Percentiles rank a stretch among this genome's conserved stretches.
Evolutionary conservation across 2,113 vertebrate genomes (phyloP).

Genomic region (Etheostoma cragini): DNA sequence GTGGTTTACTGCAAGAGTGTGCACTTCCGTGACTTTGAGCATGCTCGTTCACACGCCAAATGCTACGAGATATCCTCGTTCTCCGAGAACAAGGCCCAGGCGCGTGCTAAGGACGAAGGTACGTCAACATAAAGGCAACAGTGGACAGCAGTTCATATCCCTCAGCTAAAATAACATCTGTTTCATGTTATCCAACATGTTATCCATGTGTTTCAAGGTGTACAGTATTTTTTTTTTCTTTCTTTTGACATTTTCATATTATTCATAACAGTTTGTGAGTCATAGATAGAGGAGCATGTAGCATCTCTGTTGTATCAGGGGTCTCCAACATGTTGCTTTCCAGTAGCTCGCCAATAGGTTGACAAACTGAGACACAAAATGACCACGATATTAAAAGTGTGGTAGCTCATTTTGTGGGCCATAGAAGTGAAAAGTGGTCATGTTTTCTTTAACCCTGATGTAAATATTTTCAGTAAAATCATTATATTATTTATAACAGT

Average conservation of each 20-base stretch:
- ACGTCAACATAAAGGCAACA: background rate
- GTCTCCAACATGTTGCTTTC: too few relatives aligned
- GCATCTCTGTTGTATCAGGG: background rate
- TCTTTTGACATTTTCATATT: background rate
- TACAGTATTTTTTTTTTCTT: too few relatives aligned
- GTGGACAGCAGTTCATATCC: background rate
- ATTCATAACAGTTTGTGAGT: background rate
- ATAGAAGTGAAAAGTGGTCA: too few relatives aligned
- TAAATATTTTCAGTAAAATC: too few relatives aligned
- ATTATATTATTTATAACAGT: background rate
- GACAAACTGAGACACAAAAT: too few relatives aligned
- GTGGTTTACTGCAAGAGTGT: slow-evolving; percentile 93
- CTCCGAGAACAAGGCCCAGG: slow-evolving; percentile 91
- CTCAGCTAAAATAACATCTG: background rate
- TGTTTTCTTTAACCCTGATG: too few relatives aligned
- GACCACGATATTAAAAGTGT: too few relatives aligned
- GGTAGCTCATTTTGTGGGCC: too few relatives aligned
- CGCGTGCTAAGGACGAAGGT: slow-evolving; percentile 90
- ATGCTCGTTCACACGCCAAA: slow-evolving; percentile 81
- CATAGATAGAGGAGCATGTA: too few relatives aligned
- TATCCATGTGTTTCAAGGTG: background rate
- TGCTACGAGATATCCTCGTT: slow-evolving; percentile 93
- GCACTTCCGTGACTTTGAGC: slow-evolving; percentile 89
- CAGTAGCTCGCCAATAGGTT: too few relatives aligned
- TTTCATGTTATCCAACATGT: background rate